Evolutionary conservation across 2,888 invertebrate species (phyloP).

Genomic region (Perdita meconis): DNA sequence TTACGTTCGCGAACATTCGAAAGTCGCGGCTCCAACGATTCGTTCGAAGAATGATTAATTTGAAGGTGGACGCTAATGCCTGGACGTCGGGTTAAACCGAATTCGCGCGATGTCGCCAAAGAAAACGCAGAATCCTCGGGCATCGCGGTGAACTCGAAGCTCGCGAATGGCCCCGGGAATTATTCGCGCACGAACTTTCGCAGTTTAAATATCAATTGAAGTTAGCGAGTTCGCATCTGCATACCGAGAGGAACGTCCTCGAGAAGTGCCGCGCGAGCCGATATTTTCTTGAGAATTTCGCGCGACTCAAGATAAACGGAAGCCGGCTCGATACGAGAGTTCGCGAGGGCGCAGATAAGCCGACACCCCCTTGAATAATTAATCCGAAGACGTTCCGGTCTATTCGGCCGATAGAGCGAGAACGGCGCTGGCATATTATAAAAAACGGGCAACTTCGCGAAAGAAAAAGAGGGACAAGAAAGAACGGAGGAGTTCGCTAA

Average conservation of each 20-base stretch:
- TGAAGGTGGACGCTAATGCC: neutral
- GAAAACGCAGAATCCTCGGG: conserved; percentile 27
- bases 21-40: neutral
- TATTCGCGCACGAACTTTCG: conserved; percentile 21
- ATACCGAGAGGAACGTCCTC: neutral
- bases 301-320: conserved; percentile 29
- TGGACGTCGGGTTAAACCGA: conserved; percentile 16
- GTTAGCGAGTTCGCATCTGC: conserved; percentile 36
- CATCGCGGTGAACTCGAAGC: neutral
- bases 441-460: conserved; percentile 1
- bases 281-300: conserved; percentile 15
- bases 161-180: conserved; percentile 30
- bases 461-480: conserved; percentile 13
- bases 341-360: conserved; percentile 6
- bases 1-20: neutral
- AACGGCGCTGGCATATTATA: neutral
- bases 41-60: conserved; percentile 29
- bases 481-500: conserved; percentile 49
- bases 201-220: conserved; percentile 35
- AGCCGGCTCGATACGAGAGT: conserved; percentile 13
- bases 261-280: neutral
- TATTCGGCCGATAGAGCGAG: neutral
- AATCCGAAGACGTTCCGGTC: conserved; percentile 3
- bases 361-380: conserved; percentile 28
- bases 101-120: neutral